These are phyloP conservation scores for Ichneumoninae sp. DNA, from an alignment of 2,888 invertebrate genomes.

Conservation along the genomic window DNA sequence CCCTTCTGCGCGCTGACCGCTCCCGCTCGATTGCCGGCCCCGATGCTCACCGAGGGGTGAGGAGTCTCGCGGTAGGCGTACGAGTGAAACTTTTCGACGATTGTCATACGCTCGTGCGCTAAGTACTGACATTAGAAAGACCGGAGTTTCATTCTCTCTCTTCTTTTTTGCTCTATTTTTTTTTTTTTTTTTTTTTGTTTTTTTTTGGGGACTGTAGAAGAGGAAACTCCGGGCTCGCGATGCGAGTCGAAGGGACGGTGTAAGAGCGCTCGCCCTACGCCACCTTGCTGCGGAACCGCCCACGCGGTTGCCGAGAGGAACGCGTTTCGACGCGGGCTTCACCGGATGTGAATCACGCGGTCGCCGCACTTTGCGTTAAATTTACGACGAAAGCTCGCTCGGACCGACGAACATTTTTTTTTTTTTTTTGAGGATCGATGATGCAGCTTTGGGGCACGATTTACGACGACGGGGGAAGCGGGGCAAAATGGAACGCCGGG, in stretches of 20 bases:
- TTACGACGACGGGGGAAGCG: neutral
- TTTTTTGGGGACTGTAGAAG: conserved; percentile 39
- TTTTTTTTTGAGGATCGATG: neutral
- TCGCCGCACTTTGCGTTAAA: conserved; percentile 10
- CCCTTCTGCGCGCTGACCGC: conserved; percentile 65
- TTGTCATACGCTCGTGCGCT: conserved; percentile 56
- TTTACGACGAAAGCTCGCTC: neutral
- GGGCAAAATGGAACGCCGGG: neutral
- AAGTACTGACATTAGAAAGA: conserved; percentile 66
- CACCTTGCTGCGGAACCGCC: conserved; percentile 12
- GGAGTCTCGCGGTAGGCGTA: conserved; percentile 30
- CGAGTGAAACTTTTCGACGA: conserved; percentile 64
- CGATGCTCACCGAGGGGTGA: conserved; percentile 48
- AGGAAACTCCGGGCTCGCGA: conserved; percentile 47
- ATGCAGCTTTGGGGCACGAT: neutral
- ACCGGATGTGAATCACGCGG: conserved; percentile 75
- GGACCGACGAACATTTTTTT: neutral
- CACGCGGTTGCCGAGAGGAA: conserved; percentile 11
- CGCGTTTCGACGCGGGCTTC: conserved; percentile 28
- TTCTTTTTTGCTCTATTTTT: conserved; percentile 26
- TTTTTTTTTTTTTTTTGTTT: conserved; percentile 49
- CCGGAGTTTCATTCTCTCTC: conserved; percentile 13
- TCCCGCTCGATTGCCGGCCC: conserved; percentile 22
- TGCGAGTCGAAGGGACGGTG: conserved; percentile 8
- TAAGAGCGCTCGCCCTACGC: conserved; percentile 24